Evolutionary conservation across 2,888 invertebrate species (phyloP).

Genomic region (Buathra laborator): DNA sequence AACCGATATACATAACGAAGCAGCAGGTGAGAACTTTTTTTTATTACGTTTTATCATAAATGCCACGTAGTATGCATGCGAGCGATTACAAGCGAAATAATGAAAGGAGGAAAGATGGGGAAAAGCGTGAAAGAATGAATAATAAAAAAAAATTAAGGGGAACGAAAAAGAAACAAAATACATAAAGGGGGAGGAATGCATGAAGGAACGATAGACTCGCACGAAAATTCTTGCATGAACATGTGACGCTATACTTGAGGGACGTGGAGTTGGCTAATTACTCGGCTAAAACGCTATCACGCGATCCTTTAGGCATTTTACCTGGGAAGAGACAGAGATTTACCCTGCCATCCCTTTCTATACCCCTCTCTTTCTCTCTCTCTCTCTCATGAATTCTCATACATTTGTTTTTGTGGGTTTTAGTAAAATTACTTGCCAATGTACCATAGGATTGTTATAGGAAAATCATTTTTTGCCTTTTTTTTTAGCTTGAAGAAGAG

Average conservation of each 20-base stretch:
- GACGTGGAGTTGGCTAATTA: slow-evolving; percentile 61
- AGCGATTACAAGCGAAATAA: slow-evolving; percentile 47
- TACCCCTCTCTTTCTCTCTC: not conserved
- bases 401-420: too few species aligned
- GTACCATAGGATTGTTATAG: not conserved
- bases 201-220: slow-evolving; percentile 41
- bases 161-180: slow-evolving; percentile 7
- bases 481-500: slow-evolving; percentile 92
- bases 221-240: slow-evolving; percentile 66
- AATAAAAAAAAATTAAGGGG: slow-evolving; percentile 33
- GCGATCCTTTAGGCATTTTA: slow-evolving; percentile 62
- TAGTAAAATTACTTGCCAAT: not conserved
- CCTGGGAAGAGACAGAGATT: slow-evolving; percentile 51
- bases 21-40: slow-evolving; percentile 99
- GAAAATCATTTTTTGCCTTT: slow-evolving; percentile 22
- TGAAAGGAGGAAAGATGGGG: slow-evolving; percentile 30
- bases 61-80: not conserved
- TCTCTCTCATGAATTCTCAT: not conserved
- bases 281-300: slow-evolving; percentile 62
- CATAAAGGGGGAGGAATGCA: slow-evolving; percentile 16
- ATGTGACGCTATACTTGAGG: slow-evolving; percentile 51
- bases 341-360: slow-evolving; percentile 23
- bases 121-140: slow-evolving; percentile 60
- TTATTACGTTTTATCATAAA: too few species aligned
- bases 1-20: slow-evolving; percentile 98